These are phyloP conservation scores for Nycticebus coucang DNA, from an alignment of 2,113 vertebrate genomes.

Conservation along the genomic window DNA sequence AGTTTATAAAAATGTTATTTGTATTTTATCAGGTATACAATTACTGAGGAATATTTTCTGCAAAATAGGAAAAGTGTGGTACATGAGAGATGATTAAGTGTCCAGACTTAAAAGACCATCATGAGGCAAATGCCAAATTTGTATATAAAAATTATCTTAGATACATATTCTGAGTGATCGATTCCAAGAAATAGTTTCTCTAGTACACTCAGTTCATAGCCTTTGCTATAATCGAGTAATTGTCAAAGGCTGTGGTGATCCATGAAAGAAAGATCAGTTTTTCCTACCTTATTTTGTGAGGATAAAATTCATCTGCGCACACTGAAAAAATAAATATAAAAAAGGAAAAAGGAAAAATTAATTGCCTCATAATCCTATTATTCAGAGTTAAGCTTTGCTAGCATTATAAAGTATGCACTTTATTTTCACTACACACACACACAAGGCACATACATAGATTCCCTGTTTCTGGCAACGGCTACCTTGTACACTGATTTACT, in stretches of 20 bases:
- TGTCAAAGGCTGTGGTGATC: neutral
- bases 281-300: neutral
- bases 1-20: neutral
- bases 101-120: neutral
- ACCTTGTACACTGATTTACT: neutral
- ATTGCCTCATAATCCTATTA: neutral
- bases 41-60: constrained; percentile 11
- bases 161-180: neutral
- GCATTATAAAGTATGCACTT: neutral
- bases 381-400: neutral
- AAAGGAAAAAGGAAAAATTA: neutral
- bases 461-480: neutral
- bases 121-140: neutral
- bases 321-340: neutral
- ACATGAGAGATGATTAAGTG: neutral
- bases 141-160: neutral
- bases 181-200: neutral
- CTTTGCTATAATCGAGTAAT: neutral
- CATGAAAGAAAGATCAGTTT: neutral
- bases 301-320: neutral
- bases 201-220: neutral
- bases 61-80: constrained; percentile 7
- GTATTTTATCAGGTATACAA: neutral
- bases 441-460: neutral
- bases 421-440: neutral